Evolutionary conservation across 2,797 vertebrate genomes (phyloP).

Genomic region (Fundulus diaphanus): DNA sequence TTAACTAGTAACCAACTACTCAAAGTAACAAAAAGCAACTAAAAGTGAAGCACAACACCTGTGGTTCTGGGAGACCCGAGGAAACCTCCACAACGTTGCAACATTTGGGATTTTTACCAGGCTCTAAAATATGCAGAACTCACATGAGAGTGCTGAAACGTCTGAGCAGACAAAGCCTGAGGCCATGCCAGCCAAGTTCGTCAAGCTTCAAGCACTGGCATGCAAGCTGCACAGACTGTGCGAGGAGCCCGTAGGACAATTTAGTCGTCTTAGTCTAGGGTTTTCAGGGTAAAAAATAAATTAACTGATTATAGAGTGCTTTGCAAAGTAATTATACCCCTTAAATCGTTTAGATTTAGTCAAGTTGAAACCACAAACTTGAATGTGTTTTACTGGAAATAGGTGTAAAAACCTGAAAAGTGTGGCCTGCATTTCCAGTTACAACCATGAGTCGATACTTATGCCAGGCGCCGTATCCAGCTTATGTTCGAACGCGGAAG

Average conservation of each 20-base stretch:
- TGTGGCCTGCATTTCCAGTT: not conserved
- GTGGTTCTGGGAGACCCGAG: constrained; percentile 10
- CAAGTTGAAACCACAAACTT: not conserved
- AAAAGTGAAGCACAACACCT: constrained; percentile 12
- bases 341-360: not conserved
- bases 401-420: not conserved
- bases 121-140: constrained; percentile 58
- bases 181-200: constrained; percentile 33
- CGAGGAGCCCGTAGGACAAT: constrained; percentile 12
- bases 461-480: no score
- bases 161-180: constrained; percentile 46
- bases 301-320: no score
- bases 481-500: no score
- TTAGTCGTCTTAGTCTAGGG: constrained; percentile 25
- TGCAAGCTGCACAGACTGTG: constrained; percentile 23
- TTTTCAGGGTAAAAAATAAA: no score
- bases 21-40: not conserved
- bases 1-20: not conserved
- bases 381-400: not conserved
- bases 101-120: constrained; percentile 21
- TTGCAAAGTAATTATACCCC: no score
- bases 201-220: constrained; percentile 35
- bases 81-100: not conserved
- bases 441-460: not conserved
- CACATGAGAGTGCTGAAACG: constrained; percentile 41